These are phyloP conservation scores for Eretmodus cyanostictus DNA, from an alignment of 2,113 vertebrate species.

Conservation along the genomic window DNA sequence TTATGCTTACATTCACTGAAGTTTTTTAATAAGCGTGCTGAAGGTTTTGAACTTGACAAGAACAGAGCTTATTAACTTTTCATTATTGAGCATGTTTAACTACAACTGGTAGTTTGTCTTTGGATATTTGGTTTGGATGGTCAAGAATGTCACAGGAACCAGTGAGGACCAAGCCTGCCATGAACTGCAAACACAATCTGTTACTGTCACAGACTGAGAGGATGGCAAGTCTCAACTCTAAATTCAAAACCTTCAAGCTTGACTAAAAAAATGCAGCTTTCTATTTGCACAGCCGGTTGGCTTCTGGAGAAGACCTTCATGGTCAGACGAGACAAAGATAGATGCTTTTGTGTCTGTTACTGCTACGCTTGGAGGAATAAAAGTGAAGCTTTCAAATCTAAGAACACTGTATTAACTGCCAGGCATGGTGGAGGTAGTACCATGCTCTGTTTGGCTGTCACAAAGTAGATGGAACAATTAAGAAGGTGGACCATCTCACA, in stretches of 20 bases:
- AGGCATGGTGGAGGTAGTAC: background rate
- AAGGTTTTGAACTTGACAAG: background rate
- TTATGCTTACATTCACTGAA: background rate
- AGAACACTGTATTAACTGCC: background rate
- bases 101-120: background rate
- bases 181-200: background rate
- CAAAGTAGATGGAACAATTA: background rate
- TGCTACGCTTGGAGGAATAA: background rate
- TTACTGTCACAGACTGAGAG: background rate
- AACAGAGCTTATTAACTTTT: background rate
- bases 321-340: rapidly evolving
- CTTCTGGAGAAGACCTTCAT: background rate
- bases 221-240: background rate
- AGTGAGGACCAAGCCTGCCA: background rate
- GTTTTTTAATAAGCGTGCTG: background rate
- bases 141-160: background rate
- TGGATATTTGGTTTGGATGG: background rate
- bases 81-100: background rate
- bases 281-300: background rate
- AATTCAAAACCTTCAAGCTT: background rate
- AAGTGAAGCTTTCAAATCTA: background rate
- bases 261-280: rapidly evolving
- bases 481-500: background rate
- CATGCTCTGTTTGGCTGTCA: background rate
- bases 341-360: rapidly evolving